phyloP scores from a whole-genome alignment of 2,888 invertebrate species.

The Morinoia aosen region DNA sequence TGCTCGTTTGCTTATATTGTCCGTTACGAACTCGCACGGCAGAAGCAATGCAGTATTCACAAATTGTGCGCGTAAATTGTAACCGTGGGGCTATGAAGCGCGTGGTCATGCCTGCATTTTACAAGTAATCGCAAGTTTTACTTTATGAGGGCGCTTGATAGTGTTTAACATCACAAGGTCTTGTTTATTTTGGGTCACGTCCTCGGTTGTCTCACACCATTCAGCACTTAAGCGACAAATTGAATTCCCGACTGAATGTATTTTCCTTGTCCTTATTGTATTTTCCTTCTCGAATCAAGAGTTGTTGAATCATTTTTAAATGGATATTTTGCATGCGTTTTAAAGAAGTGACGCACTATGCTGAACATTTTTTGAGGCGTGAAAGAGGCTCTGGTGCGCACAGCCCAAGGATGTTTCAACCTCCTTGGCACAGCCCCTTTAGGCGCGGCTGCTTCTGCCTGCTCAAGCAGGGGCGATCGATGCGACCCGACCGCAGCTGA shows the following conservation, averaged over 20 bases:
- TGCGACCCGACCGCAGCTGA: not conserved
- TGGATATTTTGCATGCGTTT: not conserved
- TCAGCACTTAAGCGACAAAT: not conserved
- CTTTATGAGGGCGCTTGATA: no score
- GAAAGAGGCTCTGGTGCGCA: not conserved
- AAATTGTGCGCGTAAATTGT: not conserved
- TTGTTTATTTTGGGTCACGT: not conserved
- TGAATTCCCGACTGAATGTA: not conserved
- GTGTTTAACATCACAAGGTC: no score
- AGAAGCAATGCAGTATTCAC: not conserved
- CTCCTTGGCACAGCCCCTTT: not conserved
- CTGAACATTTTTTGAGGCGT: not conserved
- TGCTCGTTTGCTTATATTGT: not conserved
- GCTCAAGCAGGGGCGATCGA: conserved; percentile 14
- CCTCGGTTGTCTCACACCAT: not conserved
- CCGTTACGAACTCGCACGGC: not conserved
- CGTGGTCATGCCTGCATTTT: not conserved
- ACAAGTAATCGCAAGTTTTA: not conserved
- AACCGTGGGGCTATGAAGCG: not conserved
- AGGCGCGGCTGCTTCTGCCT: conserved; percentile 8
- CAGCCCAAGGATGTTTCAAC: no score
- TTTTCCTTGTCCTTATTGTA: not conserved
- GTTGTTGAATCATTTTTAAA: not conserved
- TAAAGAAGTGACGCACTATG: not conserved
- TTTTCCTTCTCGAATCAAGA: not conserved